Evolutionary conservation across 1,140 invertebrate species (phyloP).

Genomic region (Druon quercuslanigerum): DNA sequence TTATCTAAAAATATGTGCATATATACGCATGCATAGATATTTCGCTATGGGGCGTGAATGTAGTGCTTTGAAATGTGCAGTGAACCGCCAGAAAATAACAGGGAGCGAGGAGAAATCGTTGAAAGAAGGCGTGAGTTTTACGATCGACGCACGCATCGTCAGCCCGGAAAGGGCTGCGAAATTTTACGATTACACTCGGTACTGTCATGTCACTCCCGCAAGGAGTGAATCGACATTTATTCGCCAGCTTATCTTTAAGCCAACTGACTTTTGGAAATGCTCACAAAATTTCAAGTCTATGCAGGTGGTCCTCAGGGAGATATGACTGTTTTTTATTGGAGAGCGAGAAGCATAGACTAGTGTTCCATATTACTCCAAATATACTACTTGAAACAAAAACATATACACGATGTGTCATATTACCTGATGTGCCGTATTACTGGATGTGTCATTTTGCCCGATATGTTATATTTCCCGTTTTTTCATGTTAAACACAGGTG

Average conservation of each 20-base stretch:
- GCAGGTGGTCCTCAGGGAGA: too few relatives aligned
- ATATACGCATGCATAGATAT: not conserved
- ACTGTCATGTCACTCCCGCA: not conserved
- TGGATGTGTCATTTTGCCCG: too few relatives aligned
- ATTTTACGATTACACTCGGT: slow-evolving; percentile 23
- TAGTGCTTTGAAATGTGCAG: slow-evolving; percentile 19
- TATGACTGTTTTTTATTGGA: too few relatives aligned
- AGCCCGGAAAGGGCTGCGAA: slow-evolving; percentile 6
- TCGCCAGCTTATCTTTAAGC: too few relatives aligned
- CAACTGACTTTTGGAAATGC: not conserved
- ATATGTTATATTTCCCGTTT: too few relatives aligned
- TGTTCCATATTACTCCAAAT: too few relatives aligned
- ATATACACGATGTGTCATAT: too few relatives aligned
- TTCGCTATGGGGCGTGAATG: slow-evolving; percentile 4
- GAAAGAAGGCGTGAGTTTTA: slow-evolving; percentile 30
- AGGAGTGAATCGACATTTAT: slow-evolving; percentile 18
- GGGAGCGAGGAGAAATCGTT: slow-evolving; percentile 28
- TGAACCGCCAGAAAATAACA: slow-evolving; percentile 25
- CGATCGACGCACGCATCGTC: slow-evolving; percentile 22
- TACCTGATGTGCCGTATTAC: too few relatives aligned
- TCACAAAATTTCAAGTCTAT: too few relatives aligned
- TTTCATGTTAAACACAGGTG: too few relatives aligned
- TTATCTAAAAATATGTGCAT: not conserved
- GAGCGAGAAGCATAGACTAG: too few relatives aligned
- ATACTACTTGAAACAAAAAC: too few relatives aligned